Evolutionary conservation across 2,888 invertebrate genomes (phyloP).

Genomic region (Toxonevra muliebris): DNA sequence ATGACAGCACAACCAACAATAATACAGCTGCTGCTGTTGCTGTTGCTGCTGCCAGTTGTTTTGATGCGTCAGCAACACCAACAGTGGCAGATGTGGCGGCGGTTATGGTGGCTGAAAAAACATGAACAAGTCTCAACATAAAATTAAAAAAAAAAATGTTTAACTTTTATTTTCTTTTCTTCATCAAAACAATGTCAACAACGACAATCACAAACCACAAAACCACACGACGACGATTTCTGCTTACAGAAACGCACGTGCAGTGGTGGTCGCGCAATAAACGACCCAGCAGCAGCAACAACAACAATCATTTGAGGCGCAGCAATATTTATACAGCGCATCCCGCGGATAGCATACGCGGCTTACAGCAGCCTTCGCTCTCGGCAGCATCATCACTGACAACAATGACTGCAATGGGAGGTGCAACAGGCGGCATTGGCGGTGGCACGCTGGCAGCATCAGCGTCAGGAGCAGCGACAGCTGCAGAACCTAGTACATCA

Average conservation of each 20-base stretch:
- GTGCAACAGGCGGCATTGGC: slow-evolving; percentile 33
- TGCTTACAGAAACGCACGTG: slow-evolving; percentile 61
- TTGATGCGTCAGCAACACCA: slow-evolving; percentile 8
- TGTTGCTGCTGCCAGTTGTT: slow-evolving; percentile 1
- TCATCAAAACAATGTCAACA: neutral
- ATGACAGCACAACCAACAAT: slow-evolving; percentile 35
- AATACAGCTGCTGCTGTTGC: neutral
- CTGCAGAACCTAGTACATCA: slow-evolving; percentile 11
- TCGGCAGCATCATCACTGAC: slow-evolving; percentile 48
- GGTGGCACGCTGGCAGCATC: slow-evolving; percentile 33
- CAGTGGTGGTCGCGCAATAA: slow-evolving; percentile 66
- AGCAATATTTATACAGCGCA: slow-evolving; percentile 65
- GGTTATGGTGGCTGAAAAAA: slow-evolving; percentile 44
- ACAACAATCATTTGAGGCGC: slow-evolving; percentile 63
- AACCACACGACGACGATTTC: slow-evolving; percentile 24
- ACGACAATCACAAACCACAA: slow-evolving; percentile 24
- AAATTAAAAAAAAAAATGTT: slow-evolving; percentile 23
- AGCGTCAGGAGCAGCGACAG: slow-evolving; percentile 36
- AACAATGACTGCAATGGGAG: slow-evolving; percentile 41
- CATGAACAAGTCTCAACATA: slow-evolving; percentile 25
- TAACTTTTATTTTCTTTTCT: too few species aligned
- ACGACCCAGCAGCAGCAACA: slow-evolving; percentile 55
- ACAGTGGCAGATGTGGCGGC: slow-evolving; percentile 36
- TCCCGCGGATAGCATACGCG: slow-evolving; percentile 64
- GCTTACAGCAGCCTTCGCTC: slow-evolving; percentile 52